These are phyloP conservation scores for Sebastes vulpes DNA, from an alignment of 2,797 vertebrate genomes.

Conservation along the genomic window DNA sequence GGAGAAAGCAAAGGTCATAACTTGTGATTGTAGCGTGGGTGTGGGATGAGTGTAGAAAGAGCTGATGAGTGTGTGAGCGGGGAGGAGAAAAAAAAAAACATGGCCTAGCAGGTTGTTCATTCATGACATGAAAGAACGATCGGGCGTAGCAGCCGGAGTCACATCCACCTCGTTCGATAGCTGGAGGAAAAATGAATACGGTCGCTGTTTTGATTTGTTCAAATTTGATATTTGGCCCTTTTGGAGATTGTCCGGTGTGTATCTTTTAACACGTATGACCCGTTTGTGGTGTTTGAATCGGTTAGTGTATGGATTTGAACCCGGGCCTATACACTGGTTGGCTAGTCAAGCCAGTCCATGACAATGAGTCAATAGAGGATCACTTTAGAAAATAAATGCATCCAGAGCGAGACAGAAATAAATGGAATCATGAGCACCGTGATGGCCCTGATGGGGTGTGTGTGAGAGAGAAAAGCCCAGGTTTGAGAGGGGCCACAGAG, in stretches of 20 bases:
- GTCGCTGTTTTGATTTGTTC: constrained; percentile 68
- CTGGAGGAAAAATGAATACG: constrained; percentile 45
- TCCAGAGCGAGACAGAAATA: constrained; percentile 83
- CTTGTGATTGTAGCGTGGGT: constrained; percentile 81
- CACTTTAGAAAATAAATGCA: constrained; percentile 87
- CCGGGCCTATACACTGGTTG: constrained; percentile 70
- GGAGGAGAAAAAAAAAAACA: constrained; percentile 43
- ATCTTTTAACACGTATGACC: constrained; percentile 67
- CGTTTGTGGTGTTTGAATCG: constrained; percentile 72
- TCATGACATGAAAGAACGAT: constrained; percentile 63
- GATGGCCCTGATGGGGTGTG: constrained; percentile 79
- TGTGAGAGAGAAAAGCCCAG: constrained; percentile 81
- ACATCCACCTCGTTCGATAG: constrained; percentile 52
- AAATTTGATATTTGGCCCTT: constrained; percentile 66
- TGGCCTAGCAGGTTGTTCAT: constrained; percentile 65
- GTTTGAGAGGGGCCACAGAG: constrained; percentile 85
- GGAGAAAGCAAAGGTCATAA: constrained; percentile 84
- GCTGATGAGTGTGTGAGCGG: constrained; percentile 73
- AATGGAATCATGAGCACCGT: constrained; percentile 82
- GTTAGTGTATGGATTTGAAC: constrained; percentile 79
- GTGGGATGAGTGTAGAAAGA: constrained; percentile 71
- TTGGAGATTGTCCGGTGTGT: constrained; percentile 49
- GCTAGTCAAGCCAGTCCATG: constrained; percentile 80
- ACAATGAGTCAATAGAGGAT: constrained; percentile 88
- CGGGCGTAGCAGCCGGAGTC: constrained; percentile 39